phyloP scores from a whole-genome alignment of 2,113 vertebrate species.

The Crypturellus undulatus region DNA sequence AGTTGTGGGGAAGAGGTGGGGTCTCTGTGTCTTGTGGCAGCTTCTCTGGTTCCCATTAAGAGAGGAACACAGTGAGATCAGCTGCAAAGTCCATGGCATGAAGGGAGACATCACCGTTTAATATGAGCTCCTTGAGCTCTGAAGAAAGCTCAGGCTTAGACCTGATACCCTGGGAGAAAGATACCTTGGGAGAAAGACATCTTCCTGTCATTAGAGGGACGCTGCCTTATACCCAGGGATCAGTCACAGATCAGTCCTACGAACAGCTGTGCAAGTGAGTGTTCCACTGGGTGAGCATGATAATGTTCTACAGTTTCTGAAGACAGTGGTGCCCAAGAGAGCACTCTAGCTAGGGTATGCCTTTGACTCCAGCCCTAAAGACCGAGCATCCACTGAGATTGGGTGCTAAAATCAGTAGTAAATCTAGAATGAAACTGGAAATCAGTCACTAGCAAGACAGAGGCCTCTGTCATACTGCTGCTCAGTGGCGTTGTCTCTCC shows the following conservation, averaged over 20 bases:
- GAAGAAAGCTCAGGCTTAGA: not conserved
- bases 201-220: not conserved
- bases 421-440: not conserved
- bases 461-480: not conserved
- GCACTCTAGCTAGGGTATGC: not conserved
- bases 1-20: not conserved
- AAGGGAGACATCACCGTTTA: not conserved
- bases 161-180: not conserved
- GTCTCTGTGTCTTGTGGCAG: not conserved
- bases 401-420: not conserved
- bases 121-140: not conserved
- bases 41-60: not conserved
- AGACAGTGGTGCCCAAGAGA: not conserved
- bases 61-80: rapidly evolving
- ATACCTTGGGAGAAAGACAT: not conserved
- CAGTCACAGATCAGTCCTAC: not conserved
- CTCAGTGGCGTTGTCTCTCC: not conserved
- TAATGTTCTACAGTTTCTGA: not conserved
- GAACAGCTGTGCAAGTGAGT: rapidly evolving
- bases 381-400: too few species aligned
- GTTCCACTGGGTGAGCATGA: not conserved
- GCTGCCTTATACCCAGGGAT: not conserved
- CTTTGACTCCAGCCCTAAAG: not conserved
- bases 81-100: not conserved
- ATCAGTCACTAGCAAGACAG: not conserved